These are phyloP conservation scores for Neodon shergylaensis DNA, from an alignment of 2,113 vertebrate genomes.

Conservation along the genomic window DNA sequence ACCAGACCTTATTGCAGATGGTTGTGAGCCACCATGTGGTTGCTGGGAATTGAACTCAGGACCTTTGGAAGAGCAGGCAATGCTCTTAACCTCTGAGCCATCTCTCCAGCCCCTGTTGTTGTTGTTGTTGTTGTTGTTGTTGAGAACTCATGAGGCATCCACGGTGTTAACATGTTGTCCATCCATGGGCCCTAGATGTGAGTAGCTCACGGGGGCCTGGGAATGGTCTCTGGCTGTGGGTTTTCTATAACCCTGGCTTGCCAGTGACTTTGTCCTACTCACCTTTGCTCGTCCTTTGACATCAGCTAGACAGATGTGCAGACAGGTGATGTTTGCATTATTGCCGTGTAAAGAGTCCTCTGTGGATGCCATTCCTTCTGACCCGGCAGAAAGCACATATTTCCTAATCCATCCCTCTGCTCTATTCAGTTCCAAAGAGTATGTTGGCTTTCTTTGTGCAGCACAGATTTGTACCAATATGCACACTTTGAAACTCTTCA, in stretches of 20 bases:
- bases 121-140: neutral
- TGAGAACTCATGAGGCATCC: neutral
- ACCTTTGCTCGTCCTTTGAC: neutral
- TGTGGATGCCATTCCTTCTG: neutral
- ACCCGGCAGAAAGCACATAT: neutral
- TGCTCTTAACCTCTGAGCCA: no score
- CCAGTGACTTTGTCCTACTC: neutral
- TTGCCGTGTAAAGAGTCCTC: neutral
- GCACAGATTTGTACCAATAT: neutral
- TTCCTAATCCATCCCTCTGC: neutral
- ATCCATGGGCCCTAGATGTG: fast-evolving
- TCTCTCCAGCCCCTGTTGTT: no score
- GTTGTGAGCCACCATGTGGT: no score
- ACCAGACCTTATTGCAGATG: no score
- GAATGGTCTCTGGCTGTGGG: neutral
- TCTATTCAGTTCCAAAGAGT: neutral
- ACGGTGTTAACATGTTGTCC: neutral
- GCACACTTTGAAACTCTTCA: neutral
- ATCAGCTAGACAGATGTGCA: neutral
- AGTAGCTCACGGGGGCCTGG: neutral
- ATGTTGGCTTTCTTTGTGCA: neutral
- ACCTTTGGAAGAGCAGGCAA: no score
- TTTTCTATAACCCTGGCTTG: neutral
- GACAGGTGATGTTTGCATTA: neutral
- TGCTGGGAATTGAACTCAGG: no score